phyloP scores from a whole-genome alignment of 2,888 invertebrate genomes.

The Pasiphila rectangulata region DNA sequence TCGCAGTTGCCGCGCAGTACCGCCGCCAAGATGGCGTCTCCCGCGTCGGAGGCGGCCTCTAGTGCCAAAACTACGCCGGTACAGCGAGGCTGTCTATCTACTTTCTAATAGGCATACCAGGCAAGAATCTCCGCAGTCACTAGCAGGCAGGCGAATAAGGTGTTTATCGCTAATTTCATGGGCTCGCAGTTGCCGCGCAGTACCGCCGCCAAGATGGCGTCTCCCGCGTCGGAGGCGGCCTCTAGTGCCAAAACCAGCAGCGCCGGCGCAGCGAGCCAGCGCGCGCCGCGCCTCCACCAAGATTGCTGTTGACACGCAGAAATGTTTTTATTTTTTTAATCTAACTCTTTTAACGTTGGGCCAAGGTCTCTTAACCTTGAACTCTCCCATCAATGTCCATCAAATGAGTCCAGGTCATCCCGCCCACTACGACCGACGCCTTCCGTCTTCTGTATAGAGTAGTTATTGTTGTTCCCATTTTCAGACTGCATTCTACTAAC shows the following conservation, averaged over 20 bases:
- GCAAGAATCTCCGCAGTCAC: constrained; percentile 69
- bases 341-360: too few species aligned
- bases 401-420: too few species aligned
- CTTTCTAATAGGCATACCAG: constrained; percentile 45
- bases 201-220: constrained; percentile 60
- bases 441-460: too few species aligned
- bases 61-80: constrained; percentile 67
- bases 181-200: constrained; percentile 57
- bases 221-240: constrained; percentile 66
- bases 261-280: constrained; percentile 71
- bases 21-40: constrained; percentile 65
- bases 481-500: too few species aligned
- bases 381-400: too few species aligned
- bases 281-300: constrained; percentile 71
- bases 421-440: too few species aligned
- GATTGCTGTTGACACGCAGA: constrained; percentile 55
- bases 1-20: too few species aligned
- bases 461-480: too few species aligned
- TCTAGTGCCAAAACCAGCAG: constrained; percentile 66
- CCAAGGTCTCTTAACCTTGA: too few species aligned
- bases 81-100: constrained; percentile 59
- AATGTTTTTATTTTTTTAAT: too few species aligned
- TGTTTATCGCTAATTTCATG: constrained; percentile 44
- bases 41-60: constrained; percentile 66
- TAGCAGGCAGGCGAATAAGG: constrained; percentile 54